A percentile compares a stretch with the other conserved stretches of the same genome.
These are phyloP conservation scores for Toxonevra muliebris DNA, from an alignment of 2,888 invertebrate species.

Conservation along the genomic window DNA sequence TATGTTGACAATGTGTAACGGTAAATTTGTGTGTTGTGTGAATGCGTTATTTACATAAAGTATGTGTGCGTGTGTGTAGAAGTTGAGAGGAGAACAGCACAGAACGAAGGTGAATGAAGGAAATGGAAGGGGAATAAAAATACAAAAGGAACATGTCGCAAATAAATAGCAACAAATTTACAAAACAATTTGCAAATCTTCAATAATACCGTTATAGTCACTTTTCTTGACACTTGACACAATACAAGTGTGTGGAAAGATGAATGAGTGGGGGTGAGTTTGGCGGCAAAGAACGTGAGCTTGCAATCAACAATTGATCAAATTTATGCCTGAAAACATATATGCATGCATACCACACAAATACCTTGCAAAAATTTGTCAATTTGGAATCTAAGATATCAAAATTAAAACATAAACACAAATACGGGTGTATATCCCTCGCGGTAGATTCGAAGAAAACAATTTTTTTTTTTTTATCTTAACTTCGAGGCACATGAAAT, in stretches of 20 bases:
- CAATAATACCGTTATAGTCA: slow-evolving; percentile 56
- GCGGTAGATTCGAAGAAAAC: no score
- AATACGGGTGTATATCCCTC: no score
- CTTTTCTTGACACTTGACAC: slow-evolving; percentile 47
- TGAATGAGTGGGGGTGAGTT: not conserved
- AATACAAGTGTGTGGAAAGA: slow-evolving; percentile 23
- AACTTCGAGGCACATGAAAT: no score
- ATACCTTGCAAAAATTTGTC: not conserved
- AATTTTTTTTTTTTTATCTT: no score
- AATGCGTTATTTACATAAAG: slow-evolving; percentile 1
- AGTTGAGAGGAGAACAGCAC: slow-evolving; percentile 18
- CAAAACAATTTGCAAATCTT: slow-evolving; percentile 61
- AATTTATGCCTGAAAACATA: not conserved
- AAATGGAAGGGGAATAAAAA: slow-evolving; percentile 8
- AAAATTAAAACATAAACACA: no score
- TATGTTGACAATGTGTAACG: slow-evolving; percentile 34
- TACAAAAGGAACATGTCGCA: not conserved
- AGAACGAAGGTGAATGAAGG: slow-evolving; percentile 7
- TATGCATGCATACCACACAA: not conserved
- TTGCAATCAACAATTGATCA: not conserved
- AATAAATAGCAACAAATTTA: slow-evolving; percentile 53
- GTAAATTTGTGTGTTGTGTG: slow-evolving; percentile 25
- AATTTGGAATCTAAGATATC: no score
- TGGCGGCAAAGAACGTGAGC: not conserved
- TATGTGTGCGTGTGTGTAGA: slow-evolving; percentile 18